Conservation (phyloP, 2,113 vertebrate species). For the Ceuthmochares aereus region DNA sequence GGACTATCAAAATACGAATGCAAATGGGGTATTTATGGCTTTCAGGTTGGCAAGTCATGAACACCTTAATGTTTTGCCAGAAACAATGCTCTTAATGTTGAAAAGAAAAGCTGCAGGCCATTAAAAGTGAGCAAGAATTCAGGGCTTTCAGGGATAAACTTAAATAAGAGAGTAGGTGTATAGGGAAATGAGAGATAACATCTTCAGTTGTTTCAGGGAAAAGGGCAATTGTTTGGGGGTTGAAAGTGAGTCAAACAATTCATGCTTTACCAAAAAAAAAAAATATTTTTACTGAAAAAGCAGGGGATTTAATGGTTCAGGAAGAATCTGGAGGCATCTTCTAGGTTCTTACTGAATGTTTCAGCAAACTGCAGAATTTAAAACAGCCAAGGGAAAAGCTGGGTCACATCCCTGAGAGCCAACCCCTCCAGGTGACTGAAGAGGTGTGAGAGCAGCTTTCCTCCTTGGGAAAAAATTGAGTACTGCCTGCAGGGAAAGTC, state of each 20-base stretch:
- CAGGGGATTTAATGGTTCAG: background rate
- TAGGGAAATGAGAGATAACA: slow-evolving; percentile 57
- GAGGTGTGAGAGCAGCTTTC: background rate
- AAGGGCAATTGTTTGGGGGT: slow-evolving; percentile 22
- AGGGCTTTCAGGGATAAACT: slow-evolving; percentile 37
- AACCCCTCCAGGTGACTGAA: background rate
- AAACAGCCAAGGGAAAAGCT: background rate
- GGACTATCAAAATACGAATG: slow-evolving; percentile 23
- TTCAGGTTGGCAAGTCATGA: slow-evolving; percentile 15
- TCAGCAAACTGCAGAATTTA: background rate
- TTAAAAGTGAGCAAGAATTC: background rate
- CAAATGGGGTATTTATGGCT: slow-evolving; percentile 14
- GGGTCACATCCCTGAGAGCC: background rate
- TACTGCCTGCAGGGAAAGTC: background rate
- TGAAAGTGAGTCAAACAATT: background rate
- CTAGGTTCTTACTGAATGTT: background rate
- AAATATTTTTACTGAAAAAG: background rate
- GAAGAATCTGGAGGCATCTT: background rate
- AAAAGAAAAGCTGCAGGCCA: slow-evolving; percentile 52
- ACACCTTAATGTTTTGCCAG: slow-evolving; percentile 67
- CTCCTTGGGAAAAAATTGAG: background rate
- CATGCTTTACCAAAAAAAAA: background rate
- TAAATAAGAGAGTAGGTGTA: slow-evolving; percentile 16
- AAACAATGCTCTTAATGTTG: slow-evolving; percentile 36
- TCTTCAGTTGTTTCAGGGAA: slow-evolving; percentile 43